These are phyloP conservation scores for Antennarius striatus DNA, from an alignment of 2,113 vertebrate species.

Conservation along the genomic window DNA sequence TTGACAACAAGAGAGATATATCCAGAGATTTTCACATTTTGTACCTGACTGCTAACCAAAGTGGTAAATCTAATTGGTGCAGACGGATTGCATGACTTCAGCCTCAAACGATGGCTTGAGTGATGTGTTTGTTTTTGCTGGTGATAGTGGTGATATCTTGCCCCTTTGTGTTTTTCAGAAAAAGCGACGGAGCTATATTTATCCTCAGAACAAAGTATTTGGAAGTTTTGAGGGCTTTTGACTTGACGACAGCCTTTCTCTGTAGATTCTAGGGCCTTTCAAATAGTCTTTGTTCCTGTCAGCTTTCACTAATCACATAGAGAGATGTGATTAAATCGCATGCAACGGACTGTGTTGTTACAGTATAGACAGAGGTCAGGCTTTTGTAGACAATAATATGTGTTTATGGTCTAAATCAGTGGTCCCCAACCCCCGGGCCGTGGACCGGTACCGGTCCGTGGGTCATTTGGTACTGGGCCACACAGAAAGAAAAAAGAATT, in stretches of 20 bases:
- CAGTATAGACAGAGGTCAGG: neutral
- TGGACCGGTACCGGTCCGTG: too few species aligned
- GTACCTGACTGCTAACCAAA: slow-evolving; percentile 47
- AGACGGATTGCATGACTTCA: slow-evolving; percentile 58
- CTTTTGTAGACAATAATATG: too few species aligned
- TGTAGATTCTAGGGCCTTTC: slow-evolving; percentile 23
- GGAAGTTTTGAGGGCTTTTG: slow-evolving; percentile 41
- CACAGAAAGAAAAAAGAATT: too few species aligned
- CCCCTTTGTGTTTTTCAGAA: slow-evolving; percentile 56
- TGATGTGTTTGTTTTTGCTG: slow-evolving; percentile 58
- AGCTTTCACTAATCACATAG: slow-evolving; percentile 15
- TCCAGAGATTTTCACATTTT: slow-evolving; percentile 59
- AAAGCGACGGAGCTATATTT: slow-evolving; percentile 63
- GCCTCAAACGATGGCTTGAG: slow-evolving; percentile 57
- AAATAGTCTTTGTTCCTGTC: slow-evolving; percentile 15
- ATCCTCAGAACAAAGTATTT: slow-evolving; percentile 50
- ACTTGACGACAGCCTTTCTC: slow-evolving; percentile 37
- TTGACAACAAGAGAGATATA: slow-evolving; percentile 72
- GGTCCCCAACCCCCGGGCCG: too few species aligned
- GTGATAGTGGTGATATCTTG: slow-evolving; percentile 41
- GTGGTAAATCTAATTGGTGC: slow-evolving; percentile 65
- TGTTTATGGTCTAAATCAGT: too few species aligned
- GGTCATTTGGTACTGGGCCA: too few species aligned
- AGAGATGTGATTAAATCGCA: slow-evolving; percentile 4
- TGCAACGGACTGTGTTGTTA: neutral